Evolutionary conservation across 2,888 invertebrate genomes (phyloP).

Genomic region (Deroplatys truncata): DNA sequence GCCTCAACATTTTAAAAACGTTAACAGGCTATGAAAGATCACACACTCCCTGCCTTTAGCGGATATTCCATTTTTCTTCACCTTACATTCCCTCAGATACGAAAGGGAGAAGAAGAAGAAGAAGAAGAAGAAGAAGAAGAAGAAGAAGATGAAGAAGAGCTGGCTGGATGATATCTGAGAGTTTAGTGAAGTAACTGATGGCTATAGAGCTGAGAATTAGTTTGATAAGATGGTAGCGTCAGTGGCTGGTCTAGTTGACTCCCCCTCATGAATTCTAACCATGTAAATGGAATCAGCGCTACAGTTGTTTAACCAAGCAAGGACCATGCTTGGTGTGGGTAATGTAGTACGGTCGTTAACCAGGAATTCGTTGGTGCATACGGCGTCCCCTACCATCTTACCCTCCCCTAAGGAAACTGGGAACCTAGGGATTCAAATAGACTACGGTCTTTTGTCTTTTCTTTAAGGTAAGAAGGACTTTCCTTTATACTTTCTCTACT

Average conservation of each 20-base stretch:
- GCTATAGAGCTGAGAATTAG: background rate
- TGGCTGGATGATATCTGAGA: too few species aligned
- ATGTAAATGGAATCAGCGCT: background rate
- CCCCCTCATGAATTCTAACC: background rate
- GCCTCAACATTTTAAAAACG: too few species aligned
- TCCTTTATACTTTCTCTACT: too few species aligned
- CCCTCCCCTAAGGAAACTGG: background rate
- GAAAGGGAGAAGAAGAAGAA: too few species aligned
- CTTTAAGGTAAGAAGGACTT: too few species aligned
- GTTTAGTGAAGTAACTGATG: background rate
- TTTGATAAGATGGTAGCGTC: background rate
- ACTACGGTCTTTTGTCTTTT: background rate
- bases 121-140: too few species aligned
- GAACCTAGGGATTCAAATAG: background rate
- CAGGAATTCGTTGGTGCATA: background rate
- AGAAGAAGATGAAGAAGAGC: too few species aligned
- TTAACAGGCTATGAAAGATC: too few species aligned
- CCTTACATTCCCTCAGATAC: too few species aligned
- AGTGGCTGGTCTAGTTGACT: background rate
- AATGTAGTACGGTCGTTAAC: background rate
- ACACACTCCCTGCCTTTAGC: too few species aligned
- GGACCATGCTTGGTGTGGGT: background rate
- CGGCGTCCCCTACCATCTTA: background rate
- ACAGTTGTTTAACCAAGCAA: slow-evolving; percentile 6
- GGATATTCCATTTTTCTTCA: too few species aligned